A percentile compares a stretch with the other conserved stretches of the same genome.
phyloP scores from a whole-genome alignment of 1,140 invertebrate genomes.

The Drosophila erecta region DNA sequence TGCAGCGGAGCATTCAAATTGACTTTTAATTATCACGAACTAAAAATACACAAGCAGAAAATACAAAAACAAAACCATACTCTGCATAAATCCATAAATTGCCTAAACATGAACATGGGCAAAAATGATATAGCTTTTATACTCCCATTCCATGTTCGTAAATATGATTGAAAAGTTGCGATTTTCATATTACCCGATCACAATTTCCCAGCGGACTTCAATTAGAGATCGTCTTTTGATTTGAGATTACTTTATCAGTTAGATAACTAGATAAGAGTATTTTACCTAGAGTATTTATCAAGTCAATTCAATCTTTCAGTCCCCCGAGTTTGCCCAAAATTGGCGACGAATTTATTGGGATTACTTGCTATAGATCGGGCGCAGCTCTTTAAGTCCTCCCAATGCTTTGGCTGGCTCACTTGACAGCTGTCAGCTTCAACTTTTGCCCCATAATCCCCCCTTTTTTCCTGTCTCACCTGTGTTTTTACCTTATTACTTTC shows the following conservation, averaged over 20 bases:
- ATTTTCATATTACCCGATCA: constrained; percentile 20
- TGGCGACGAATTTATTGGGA: constrained; percentile 17
- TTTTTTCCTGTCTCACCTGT: constrained; percentile 3
- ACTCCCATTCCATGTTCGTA: neutral
- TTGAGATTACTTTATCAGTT: too few species aligned
- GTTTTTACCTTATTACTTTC: neutral
- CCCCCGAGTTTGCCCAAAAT: neutral
- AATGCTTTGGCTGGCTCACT: constrained; percentile 35
- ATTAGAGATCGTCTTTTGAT: neutral
- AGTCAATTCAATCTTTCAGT: too few species aligned
- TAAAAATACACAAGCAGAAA: constrained; percentile 1
- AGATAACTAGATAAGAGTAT: too few species aligned
- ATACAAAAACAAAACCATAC: constrained; percentile 12
- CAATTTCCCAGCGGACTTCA: neutral
- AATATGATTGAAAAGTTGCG: constrained; percentile 12
- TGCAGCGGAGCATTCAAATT: constrained; percentile 62
- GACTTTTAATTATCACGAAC: constrained; percentile 71
- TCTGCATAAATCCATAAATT: constrained; percentile 59
- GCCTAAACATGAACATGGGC: constrained; percentile 41
- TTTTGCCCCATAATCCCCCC: constrained; percentile 6
- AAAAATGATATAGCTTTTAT: neutral
- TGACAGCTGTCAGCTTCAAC: constrained; percentile 41
- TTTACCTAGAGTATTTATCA: neutral
- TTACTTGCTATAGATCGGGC: constrained; percentile 20
- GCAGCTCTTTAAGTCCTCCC: constrained; percentile 17